Base-by-base conservation (phyloP, 2,113 vertebrate genomes). In the Pelecanus crispus region DNA sequence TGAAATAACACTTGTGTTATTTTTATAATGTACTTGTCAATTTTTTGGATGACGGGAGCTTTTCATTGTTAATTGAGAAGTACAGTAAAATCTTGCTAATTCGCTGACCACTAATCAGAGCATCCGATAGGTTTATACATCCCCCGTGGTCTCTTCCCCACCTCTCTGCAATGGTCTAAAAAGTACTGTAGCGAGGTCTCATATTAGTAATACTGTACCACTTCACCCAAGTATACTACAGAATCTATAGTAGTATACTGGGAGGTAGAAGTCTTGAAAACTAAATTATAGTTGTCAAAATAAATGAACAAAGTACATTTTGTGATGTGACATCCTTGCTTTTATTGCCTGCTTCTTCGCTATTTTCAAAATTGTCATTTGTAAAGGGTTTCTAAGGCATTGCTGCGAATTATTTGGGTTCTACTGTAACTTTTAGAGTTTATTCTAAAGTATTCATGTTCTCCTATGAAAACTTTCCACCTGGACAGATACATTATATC, bases 21-120 rank as follows among this genome's bases (percentile, higher is more conserved):
- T 95, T 97, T 95, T 93, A 82, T 94, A 75, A 91, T 82, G 71
- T 89, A 96, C 70, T 95, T 94, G 82, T 58, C 85, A 65, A 4
- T 56, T 92, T 84, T 96, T 89, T 80, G 66, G 55, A 88, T 75
- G 80, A 71, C 0, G 34, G 74, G 81, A 95, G 68, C 78, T 96
- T 77, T 96, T 83, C 10, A 29, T 66, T 95, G 93, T 95, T 81
- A 58, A 77, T 71, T 91, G 87, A 93, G 85, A 97, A 95, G 81
- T 93, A 86, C 95, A 97, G 92, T 94, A 95, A 97, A 97, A 97
- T 92, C 93, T 94, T 97, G 92, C 95, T 97, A 94, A 94, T 97
- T 95, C 47, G 59, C 95, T 96, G 86, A 95, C 72, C 8, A 17
- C 95, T 92, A 65, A 96, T 90, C 86, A 75, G 86, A 91, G 67